Base-by-base conservation (phyloP, 2,113 vertebrate species). In the Coregonus clupeaformis region DNA sequence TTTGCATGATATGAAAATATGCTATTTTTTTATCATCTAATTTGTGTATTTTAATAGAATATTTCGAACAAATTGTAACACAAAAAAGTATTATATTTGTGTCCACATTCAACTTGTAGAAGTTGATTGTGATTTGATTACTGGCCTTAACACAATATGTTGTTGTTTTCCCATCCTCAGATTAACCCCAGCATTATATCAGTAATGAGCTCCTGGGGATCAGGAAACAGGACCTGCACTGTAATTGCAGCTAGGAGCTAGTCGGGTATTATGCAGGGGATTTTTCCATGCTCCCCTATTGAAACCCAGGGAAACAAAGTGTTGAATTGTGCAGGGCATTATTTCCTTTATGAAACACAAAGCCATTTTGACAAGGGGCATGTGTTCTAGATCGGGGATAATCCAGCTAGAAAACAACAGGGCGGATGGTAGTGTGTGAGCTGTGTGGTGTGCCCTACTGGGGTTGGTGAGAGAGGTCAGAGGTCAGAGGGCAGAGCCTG, bases 331-430 rank as follows among this genome's bases (percentile, higher is more conserved):
- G 69, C 24, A 16, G 12, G 64, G 76, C 24, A 77, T 66, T 71
- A 77, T 77, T 55, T 77, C 60, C 69, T 77, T 77, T 16, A 77
- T 65, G 75, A 66, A 71, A 77, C 55, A 42, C 52, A 27, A 77
- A 66, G 59, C 69, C 27, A 13, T 64, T 60, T 66, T 55, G 6
- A 57, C 60, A 62, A 62, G 47, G 55, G 66, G 27, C 67, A 49
- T 70, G 32, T 64, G 69, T 77, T 77, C 63, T 45, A 68, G 71
- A 72, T 57, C 30, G 16, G 42, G 76, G 32, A 20, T 72, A 68
- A 72, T 77, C 69, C 69, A 60, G 70, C 29, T 62, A 68, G 14
- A 30, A 59, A 30, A 24, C 62, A 24, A 29, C 62, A 29, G 49
- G 18, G 14, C 1, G 14, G 14, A 3, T 18, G 16, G 49, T 42